Conservation (phyloP, 2,113 vertebrate genomes). For the Electrona antarctica region DNA sequence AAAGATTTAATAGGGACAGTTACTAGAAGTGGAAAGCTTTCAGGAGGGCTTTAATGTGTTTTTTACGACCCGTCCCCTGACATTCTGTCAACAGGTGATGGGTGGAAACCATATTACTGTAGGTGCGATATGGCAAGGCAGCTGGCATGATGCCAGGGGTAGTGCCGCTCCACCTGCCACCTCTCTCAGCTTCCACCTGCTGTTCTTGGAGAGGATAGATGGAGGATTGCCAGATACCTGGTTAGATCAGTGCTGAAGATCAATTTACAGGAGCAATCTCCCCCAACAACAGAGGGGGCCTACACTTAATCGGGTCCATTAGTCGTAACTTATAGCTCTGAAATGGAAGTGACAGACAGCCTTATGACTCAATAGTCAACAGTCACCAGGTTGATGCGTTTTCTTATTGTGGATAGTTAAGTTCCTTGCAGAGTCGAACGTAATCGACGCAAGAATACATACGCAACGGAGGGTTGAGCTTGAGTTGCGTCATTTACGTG, state of each 20-base stretch:
- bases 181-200: constrained; percentile 42
- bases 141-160: constrained; percentile 38
- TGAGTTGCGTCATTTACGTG: too few relatives aligned
- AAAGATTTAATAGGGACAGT: constrained; percentile 17
- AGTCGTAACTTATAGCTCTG: constrained; percentile 8
- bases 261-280: constrained; percentile 30
- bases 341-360: background rate
- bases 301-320: constrained; percentile 26
- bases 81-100: constrained; percentile 15
- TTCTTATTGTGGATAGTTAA: too few relatives aligned
- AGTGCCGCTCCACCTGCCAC: constrained; percentile 35
- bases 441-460: too few relatives aligned
- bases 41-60: constrained; percentile 1
- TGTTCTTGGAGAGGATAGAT: constrained; percentile 22
- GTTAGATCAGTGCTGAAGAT: constrained; percentile 27
- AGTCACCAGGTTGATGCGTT: too few relatives aligned
- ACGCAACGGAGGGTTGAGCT: too few relatives aligned
- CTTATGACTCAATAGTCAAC: too few relatives aligned
- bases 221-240: constrained; percentile 17
- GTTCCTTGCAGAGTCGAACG: too few relatives aligned
- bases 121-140: constrained; percentile 29
- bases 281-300: background rate
- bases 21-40: constrained; percentile 12
- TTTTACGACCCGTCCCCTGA: constrained; percentile 11
- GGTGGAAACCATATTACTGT: constrained; percentile 5